A percentile compares a stretch with the other conserved stretches of the same genome.
These are phyloP conservation scores for Peromyscus melanophrys DNA, from an alignment of 2,797 vertebrate species.

Conservation along the genomic window DNA sequence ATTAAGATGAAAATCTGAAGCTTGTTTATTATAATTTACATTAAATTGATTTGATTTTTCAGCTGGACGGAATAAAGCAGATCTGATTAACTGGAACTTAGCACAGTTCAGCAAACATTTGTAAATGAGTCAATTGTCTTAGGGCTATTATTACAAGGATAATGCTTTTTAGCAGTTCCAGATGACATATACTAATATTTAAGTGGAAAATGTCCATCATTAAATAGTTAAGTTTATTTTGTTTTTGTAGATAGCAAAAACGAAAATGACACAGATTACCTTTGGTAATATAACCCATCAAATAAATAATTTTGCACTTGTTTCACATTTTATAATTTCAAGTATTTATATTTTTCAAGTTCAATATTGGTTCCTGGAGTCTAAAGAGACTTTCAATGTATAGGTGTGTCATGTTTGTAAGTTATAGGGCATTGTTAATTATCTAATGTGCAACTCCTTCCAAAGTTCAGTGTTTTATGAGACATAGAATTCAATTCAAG, in stretches of 20 bases:
- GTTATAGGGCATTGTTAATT: background rate
- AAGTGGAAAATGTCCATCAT: conserved; percentile 16
- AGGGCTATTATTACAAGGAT: background rate
- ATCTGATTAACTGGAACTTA: conserved; percentile 65
- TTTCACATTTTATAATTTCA: conserved; percentile 42
- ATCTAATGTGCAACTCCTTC: background rate
- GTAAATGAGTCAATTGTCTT: conserved; percentile 46
- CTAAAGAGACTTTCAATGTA: conserved; percentile 2
- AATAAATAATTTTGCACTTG: background rate
- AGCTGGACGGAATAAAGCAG: conserved; percentile 14
- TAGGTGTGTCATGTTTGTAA: background rate
- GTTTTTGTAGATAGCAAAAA: background rate
- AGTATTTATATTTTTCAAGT: conserved; percentile 47
- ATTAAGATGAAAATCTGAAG: conserved; percentile 31
- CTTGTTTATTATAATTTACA: conserved; percentile 15
- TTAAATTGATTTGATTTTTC: conserved; percentile 60
- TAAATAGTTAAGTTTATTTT: conserved; percentile 31
- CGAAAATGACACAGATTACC: background rate
- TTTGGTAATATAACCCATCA: conserved; percentile 23
- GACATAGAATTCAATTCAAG: background rate
- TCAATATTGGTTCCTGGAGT: background rate
- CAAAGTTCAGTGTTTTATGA: conserved; percentile 25
- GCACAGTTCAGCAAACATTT: conserved; percentile 48
- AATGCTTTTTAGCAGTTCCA: conserved; percentile 30
- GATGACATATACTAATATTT: conserved; percentile 46